phyloP scores from a whole-genome alignment of 2,888 invertebrate species.

The Lamellibrachia columna region DNA sequence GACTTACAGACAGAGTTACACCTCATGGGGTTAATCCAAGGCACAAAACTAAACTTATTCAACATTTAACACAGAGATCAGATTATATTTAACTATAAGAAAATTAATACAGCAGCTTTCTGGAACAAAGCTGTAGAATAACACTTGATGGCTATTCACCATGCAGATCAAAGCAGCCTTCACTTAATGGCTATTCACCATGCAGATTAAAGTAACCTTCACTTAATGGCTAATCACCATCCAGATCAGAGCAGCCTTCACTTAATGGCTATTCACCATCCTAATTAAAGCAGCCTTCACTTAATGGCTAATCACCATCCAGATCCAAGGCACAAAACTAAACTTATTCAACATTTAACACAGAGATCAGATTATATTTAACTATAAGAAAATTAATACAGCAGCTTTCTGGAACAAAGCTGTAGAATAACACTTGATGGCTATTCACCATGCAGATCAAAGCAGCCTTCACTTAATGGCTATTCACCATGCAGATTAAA shows the following conservation, averaged over 20 bases:
- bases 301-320: too few relatives aligned
- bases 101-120: background rate
- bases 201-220: background rate
- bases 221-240: too few relatives aligned
- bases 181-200: background rate
- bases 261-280: too few relatives aligned
- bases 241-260: too few relatives aligned
- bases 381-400: background rate
- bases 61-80: background rate
- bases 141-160: background rate
- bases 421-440: background rate
- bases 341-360: conserved; percentile 17
- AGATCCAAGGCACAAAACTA: background rate
- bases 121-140: background rate
- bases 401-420: background rate
- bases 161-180: background rate
- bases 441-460: background rate
- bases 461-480: background rate
- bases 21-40: background rate
- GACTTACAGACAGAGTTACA: background rate
- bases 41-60: background rate
- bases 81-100: background rate
- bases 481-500: background rate
- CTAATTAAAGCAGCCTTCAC: too few relatives aligned
- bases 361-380: background rate